A percentile compares a stretch with the other conserved stretches of the same genome.
phyloP scores from a whole-genome alignment of 1,140 invertebrate genomes.

The Drosophila arawakana region DNA sequence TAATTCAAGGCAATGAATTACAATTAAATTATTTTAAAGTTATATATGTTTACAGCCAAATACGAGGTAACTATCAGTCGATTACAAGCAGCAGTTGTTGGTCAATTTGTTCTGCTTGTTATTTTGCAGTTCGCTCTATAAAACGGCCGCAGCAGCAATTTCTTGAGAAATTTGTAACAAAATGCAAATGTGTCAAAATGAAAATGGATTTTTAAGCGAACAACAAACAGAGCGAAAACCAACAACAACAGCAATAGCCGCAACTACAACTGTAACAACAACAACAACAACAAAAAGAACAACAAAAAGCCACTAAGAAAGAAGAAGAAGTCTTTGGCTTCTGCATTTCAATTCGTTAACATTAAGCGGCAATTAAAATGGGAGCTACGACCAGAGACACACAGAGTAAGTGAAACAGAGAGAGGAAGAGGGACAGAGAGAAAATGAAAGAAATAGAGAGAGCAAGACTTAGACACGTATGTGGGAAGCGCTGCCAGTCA shows the following conservation, averaged over 20 bases:
- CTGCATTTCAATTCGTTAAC: conserved; percentile 43
- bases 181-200: conserved; percentile 57
- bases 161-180: conserved; percentile 47
- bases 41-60: too few species aligned
- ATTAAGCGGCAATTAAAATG: conserved; percentile 51
- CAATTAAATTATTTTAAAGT: too few species aligned
- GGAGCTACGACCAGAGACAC: conserved; percentile 26
- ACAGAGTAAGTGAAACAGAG: background rate
- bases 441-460: background rate
- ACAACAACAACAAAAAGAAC: conserved; percentile 14
- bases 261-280: background rate
- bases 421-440: background rate
- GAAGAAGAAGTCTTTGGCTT: conserved; percentile 19
- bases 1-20: too few species aligned
- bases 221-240: conserved; percentile 34
- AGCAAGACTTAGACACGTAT: conserved; percentile 1
- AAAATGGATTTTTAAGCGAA: conserved; percentile 55
- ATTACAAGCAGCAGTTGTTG: background rate
- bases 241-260: background rate
- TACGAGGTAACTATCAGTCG: conserved; percentile 18
- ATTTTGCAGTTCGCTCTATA: conserved; percentile 10
- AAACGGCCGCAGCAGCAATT: conserved; percentile 39
- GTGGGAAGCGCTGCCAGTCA: background rate
- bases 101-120: conserved; percentile 15
- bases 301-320: conserved; percentile 18